Conservation (phyloP, 2,888 invertebrate species). For the Drosophila neonasuta region DNA sequence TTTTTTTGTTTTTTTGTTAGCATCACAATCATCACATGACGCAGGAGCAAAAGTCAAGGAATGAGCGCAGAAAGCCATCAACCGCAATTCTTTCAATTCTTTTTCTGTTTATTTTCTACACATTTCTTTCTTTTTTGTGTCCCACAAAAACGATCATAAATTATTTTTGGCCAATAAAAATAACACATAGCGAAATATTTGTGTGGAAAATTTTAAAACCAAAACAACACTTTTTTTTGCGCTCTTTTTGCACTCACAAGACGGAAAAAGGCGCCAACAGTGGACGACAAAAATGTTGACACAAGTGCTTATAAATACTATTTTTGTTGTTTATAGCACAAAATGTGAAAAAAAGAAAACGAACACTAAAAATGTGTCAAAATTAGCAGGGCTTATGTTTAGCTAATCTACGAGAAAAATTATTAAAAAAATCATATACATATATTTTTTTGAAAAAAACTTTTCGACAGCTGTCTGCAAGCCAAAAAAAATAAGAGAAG, state of each 20-base stretch:
- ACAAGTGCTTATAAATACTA: slow-evolving; percentile 31
- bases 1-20: slow-evolving; percentile 26
- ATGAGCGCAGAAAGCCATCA: slow-evolving; percentile 28
- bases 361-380: slow-evolving; percentile 20
- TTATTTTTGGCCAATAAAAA: slow-evolving; percentile 40
- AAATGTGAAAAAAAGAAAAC: neutral
- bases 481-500: slow-evolving; percentile 7
- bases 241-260: slow-evolving; percentile 4
- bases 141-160: slow-evolving; percentile 47
- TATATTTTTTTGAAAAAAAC: slow-evolving; percentile 5
- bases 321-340: neutral
- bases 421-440: neutral
- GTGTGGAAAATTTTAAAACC: slow-evolving; percentile 56
- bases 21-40: slow-evolving; percentile 62
- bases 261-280: slow-evolving; percentile 46
- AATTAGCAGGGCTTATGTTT: slow-evolving; percentile 15
- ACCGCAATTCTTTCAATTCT: slow-evolving; percentile 14
- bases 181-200: slow-evolving; percentile 15
- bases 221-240: slow-evolving; percentile 13
- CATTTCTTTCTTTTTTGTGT: slow-evolving; percentile 18
- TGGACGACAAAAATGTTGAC: slow-evolving; percentile 34
- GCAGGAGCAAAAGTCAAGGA: slow-evolving; percentile 48
- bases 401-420: slow-evolving; percentile 13
- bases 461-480: slow-evolving; percentile 6
- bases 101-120: slow-evolving; percentile 1